A percentile compares a stretch with the other conserved stretches of the same genome.
Conservation (phyloP, 1,140 invertebrate genomes). For the Diorhabda carinulata region DNA sequence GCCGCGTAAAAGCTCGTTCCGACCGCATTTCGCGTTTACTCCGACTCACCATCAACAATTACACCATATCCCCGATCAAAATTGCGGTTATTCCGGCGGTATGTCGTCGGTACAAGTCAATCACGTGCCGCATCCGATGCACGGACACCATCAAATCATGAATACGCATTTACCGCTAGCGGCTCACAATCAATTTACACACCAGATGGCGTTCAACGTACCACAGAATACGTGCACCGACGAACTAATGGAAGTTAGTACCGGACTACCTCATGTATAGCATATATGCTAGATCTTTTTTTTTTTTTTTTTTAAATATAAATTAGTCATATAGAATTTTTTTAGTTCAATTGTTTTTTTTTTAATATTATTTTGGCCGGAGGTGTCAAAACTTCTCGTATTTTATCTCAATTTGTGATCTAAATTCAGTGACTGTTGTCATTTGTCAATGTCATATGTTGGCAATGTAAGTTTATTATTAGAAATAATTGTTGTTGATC, state of each 20-base stretch:
- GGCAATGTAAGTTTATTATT: too few relatives aligned
- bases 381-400: too few relatives aligned
- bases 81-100: background rate
- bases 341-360: too few relatives aligned
- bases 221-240: constrained; percentile 17
- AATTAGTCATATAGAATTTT: too few relatives aligned
- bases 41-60: constrained; percentile 16
- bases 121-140: constrained; percentile 5
- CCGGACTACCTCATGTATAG: constrained; percentile 36
- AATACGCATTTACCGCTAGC: background rate
- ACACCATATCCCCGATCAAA: constrained; percentile 15
- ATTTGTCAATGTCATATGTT: too few relatives aligned
- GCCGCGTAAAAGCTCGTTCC: constrained; percentile 52
- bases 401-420: too few relatives aligned
- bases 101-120: background rate
- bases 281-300: constrained; percentile 6
- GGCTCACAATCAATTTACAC: constrained; percentile 3
- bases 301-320: too few relatives aligned
- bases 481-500: too few relatives aligned
- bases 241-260: constrained; percentile 39
- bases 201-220: background rate
- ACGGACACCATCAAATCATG: constrained; percentile 14
- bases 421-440: too few relatives aligned
- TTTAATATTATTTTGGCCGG: too few relatives aligned
- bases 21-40: constrained; percentile 35